Percentiles rank a stretch among this genome's conserved stretches.
Conservation (phyloP, 2,797 vertebrate species). For the Cuniculus paca region DNA sequence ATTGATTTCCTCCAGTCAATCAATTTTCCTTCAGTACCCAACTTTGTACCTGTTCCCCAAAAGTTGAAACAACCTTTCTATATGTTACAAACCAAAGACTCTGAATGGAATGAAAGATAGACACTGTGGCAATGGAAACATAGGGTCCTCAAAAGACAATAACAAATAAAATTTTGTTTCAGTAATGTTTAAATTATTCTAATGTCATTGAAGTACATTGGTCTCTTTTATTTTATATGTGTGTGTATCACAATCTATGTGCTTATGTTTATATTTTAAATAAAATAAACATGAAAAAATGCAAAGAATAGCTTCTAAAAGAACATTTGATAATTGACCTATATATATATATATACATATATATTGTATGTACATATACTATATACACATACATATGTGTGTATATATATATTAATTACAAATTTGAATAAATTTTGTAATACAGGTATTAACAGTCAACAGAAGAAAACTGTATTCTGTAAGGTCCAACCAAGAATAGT, state of each 20-base stretch:
- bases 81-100: neutral
- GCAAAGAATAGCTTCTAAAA: slow-evolving; percentile 36
- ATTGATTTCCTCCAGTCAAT: neutral
- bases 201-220: neutral
- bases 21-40: neutral
- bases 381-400: neutral
- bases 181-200: neutral
- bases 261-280: neutral
- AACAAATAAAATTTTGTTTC: neutral
- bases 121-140: neutral
- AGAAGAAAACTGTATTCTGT: slow-evolving; percentile 33
- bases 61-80: neutral
- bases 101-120: neutral
- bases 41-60: neutral
- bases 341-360: neutral
- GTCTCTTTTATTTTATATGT: neutral
- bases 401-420: neutral
- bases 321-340: neutral
- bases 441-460: slow-evolving; percentile 40
- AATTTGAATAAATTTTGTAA: slow-evolving; percentile 23
- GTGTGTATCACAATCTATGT: neutral
- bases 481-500: slow-evolving; percentile 16
- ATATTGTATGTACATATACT: neutral
- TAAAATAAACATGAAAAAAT: slow-evolving; percentile 27
- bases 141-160: neutral